Base-by-base conservation (phyloP, 2,113 vertebrate genomes). In the Thymallus thymallus region DNA sequence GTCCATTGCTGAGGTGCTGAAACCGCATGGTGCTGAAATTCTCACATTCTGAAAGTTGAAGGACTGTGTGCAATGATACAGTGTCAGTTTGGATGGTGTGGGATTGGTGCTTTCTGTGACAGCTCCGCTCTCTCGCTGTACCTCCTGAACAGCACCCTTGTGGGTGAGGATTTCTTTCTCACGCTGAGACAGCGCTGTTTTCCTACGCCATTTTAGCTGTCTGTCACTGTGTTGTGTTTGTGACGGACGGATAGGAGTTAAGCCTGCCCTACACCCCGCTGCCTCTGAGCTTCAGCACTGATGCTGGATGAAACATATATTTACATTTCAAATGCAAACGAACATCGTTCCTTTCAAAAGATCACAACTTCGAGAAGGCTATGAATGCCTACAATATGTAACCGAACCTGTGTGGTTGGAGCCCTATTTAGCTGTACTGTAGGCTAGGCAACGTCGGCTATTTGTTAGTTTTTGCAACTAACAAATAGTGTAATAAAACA, bases 61-160 rank as follows among this genome's bases (percentile, higher is more conserved):
- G 0, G 96, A 98, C 83, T 98, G 97, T 1, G 96, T 98, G 96
- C 97, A 99, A 85, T 98, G 96, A 81, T 99, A 98, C 4, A 99
- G 93, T 74, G 93, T 94, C 20, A 98, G 78, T 61, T 93, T 94
- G 0, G 85, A 80, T 58, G 87, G 89, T 1, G 69, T 62, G 6
- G 74, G 79, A 1, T 80, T 23, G 56, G 63, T 32, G 72, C 74
- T 80, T 22, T 85, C 84, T 7, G 69, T 79, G 1, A 73, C 65
- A 1, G 74, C 6, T 0, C 0, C 62, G 1, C 69, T 72, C 3
- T 75, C 72, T 2, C 75, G 22, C 0, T 20, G 20, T 0, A 3
- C 73, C 24, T 88, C 84, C 30, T 80, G 16, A 2, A 46, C 83
- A 0, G 72, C 24, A 0, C 67, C 71, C 4, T 55, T 67, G 16